Percentiles rank a stretch among this genome's conserved stretches.
phyloP scores from a whole-genome alignment of 2,797 vertebrate species.

The Acipenser oxyrinchus region DNA sequence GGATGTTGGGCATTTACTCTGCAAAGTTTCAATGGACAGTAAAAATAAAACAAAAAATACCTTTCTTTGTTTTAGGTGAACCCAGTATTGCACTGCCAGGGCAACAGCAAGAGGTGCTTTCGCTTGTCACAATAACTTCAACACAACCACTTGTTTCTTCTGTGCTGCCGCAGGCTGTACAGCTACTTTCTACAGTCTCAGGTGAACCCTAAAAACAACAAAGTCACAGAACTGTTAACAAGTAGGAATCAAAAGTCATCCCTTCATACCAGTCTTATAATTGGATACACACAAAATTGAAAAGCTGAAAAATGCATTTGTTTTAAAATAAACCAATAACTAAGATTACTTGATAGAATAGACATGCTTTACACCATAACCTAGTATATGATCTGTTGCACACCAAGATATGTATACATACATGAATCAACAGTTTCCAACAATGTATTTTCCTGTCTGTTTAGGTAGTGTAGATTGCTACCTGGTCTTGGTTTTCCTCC shows the following conservation, averaged over 20 bases:
- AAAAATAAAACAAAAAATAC: constrained; percentile 38
- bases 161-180: constrained; percentile 71
- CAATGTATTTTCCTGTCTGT: background rate
- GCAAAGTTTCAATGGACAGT: background rate
- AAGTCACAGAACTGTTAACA: background rate
- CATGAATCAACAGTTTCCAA: constrained; percentile 9
- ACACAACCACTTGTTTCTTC: constrained; percentile 61
- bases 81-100: constrained; percentile 64
- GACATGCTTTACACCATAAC: no score
- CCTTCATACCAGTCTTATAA: background rate
- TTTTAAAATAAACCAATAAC: no score
- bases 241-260: background rate
- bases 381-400: no score
- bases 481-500: constrained; percentile 72
- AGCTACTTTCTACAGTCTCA: constrained; percentile 65
- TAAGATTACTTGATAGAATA: no score
- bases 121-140: constrained; percentile 64
- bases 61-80: constrained; percentile 79
- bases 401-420: background rate
- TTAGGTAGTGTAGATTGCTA: constrained; percentile 29
- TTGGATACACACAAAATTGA: background rate
- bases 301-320: background rate
- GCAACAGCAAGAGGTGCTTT: constrained; percentile 74
- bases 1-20: background rate
- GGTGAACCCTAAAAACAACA: constrained; percentile 59